Conservation (phyloP, 2,797 vertebrate genomes). For the Poeciliopsis turneri region DNA sequence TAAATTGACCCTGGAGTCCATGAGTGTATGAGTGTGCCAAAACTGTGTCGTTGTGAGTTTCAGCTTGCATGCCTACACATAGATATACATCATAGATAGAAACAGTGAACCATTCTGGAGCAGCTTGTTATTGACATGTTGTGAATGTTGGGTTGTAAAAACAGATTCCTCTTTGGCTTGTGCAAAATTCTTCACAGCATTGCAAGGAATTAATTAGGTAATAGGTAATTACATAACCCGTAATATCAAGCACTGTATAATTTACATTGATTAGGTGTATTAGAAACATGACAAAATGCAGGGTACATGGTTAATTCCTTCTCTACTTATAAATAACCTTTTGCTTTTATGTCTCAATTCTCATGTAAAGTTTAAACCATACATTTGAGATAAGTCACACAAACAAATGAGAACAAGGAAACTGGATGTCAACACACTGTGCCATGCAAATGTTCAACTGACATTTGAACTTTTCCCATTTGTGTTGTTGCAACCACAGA, state of each 20-base stretch:
- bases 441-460: not conserved
- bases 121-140: not conserved
- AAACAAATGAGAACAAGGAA: not conserved
- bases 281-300: not conserved
- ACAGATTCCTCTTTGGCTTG: constrained; percentile 27
- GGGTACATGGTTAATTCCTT: not conserved
- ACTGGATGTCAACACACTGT: not conserved
- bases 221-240: constrained; percentile 21
- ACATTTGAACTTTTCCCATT: not conserved
- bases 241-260: constrained; percentile 17
- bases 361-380: not conserved
- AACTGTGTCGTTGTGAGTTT: constrained; percentile 2
- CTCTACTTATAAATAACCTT: not conserved
- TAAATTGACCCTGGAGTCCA: constrained; percentile 51
- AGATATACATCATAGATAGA: constrained; percentile 1
- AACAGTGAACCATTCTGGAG: constrained; percentile 5
- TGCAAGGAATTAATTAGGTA: constrained; percentile 45
- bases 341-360: not conserved
- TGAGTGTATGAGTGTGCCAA: constrained; percentile 7
- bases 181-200: constrained; percentile 27
- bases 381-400: not conserved
- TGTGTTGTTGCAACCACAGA: not conserved
- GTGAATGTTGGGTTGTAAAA: not conserved
- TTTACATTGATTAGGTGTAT: constrained; percentile 51
- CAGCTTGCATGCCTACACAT: not conserved